A percentile compares a stretch with the other conserved stretches of the same genome.
These are phyloP conservation scores for Astyanax mexicanus DNA, from an alignment of 2,797 vertebrate genomes.

Conservation along the genomic window DNA sequence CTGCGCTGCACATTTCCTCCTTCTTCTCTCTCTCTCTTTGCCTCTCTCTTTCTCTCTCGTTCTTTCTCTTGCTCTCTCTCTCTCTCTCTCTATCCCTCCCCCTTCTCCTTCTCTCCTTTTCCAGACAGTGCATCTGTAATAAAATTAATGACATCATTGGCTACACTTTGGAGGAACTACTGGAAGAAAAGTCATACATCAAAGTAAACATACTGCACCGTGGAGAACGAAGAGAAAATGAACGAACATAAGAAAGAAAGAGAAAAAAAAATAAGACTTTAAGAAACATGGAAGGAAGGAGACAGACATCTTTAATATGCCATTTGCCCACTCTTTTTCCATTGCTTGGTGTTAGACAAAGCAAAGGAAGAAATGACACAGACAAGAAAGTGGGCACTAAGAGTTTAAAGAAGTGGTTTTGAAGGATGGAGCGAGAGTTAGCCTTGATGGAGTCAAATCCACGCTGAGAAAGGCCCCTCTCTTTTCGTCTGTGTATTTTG, in stretches of 20 bases:
- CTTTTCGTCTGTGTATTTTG: slow-evolving; percentile 2
- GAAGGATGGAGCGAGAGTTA: slow-evolving; percentile 16
- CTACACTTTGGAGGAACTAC: slow-evolving; percentile 82
- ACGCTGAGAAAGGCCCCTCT: neutral
- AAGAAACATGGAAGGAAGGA: slow-evolving; percentile 19
- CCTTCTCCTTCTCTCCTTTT: slow-evolving; percentile 60
- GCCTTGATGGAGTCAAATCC: neutral
- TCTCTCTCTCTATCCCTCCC: slow-evolving; percentile 56
- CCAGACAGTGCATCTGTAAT: slow-evolving; percentile 84
- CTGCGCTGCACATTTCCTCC: slow-evolving; percentile 79
- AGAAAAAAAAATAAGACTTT: slow-evolving; percentile 4
- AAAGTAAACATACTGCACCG: slow-evolving; percentile 70
- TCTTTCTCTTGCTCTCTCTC: slow-evolving; percentile 59
- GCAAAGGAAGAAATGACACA: slow-evolving; percentile 22
- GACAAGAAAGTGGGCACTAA: slow-evolving; percentile 19
- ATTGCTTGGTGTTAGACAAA: slow-evolving; percentile 40
- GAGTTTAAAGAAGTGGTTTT: slow-evolving; percentile 28
- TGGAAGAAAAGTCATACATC: slow-evolving; percentile 82
- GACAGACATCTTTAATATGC: slow-evolving; percentile 52
- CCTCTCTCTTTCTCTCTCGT: slow-evolving; percentile 51
- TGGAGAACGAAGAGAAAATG: slow-evolving; percentile 48
- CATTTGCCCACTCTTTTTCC: slow-evolving; percentile 60
- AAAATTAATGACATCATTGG: slow-evolving; percentile 86
- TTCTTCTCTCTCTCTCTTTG: slow-evolving; percentile 50
- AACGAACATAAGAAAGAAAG: slow-evolving; percentile 46